Evolutionary conservation across 1,140 invertebrate species (phyloP), one percentile per base, ranked within the genome.

Genomic region (Hycleus cichorii): DNA sequence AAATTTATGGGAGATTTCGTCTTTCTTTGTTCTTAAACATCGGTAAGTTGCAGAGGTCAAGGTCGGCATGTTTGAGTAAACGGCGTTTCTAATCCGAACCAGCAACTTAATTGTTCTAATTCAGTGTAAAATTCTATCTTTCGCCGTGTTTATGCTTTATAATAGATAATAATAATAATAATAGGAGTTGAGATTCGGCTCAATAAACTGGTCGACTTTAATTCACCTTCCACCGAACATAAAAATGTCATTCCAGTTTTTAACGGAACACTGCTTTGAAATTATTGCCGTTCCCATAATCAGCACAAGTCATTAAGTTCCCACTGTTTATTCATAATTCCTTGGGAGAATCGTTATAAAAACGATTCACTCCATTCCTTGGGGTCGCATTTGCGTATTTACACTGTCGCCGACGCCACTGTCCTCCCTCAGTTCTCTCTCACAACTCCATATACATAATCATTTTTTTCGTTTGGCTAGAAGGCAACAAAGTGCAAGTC

Each of bases 271-370:
- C 63, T 68, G 66, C 65, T 57, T 61, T 66, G 62, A 65, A 69
- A 69, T 70, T 70, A 70, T 69, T 71, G 67, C 66, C 68, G 66
- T 71, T 69, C 66, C 68, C 65, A 69, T 68, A 71, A 71, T 71
- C 69, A 71, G 66, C 69, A 69, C 69, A 71, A 71, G 68, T 71
- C 69, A 71, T 71, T 71, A 71, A 71, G 68, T 68, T 67, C 66
- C 69, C 68, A 69, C 69, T 71, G 66, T 64, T 68, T 72, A 69
- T 69, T 70, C 67, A 69, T 69, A 67, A 68, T 67, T 70, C 60
- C 62, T 58, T 53, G 51, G 58, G 57, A 57, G 60, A 58, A 62
- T 63, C 64, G 56, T 59, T 60, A 57, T 65, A 63, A 68, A 62
- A 64, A 66, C 52, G 60, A 45, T 56, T 55, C 52, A 39, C 59